Evolutionary conservation across 1,140 invertebrate species (phyloP).

Genomic region (Platyscapa corneri): DNA sequence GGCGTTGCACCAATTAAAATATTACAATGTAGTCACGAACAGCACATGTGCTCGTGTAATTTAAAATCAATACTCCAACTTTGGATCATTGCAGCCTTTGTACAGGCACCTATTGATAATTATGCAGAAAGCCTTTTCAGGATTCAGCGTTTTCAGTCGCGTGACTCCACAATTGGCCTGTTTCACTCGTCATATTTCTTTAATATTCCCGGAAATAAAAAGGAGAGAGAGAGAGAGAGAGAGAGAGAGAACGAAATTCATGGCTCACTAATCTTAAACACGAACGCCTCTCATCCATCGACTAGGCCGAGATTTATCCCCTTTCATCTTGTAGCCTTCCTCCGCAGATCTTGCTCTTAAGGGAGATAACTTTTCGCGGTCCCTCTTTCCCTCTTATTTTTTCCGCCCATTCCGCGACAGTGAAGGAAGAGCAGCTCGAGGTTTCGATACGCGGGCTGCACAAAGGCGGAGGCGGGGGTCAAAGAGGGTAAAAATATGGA

Average conservation of each 20-base stretch:
- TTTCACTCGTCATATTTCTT: background rate
- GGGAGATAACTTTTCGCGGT: background rate
- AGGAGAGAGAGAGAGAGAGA: background rate
- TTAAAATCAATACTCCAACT: background rate
- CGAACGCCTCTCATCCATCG: background rate
- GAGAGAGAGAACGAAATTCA: background rate
- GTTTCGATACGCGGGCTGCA: background rate
- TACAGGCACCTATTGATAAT: background rate
- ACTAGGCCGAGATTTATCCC: conserved; percentile 26
- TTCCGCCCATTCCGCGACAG: background rate
- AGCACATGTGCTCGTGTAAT: background rate
- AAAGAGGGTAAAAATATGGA: conserved; percentile 18
- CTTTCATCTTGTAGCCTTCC: conserved; percentile 1
- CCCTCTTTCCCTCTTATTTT: background rate
- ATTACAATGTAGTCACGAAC: background rate
- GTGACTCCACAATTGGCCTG: background rate
- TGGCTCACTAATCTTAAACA: background rate
- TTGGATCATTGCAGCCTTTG: background rate
- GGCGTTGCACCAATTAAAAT: background rate
- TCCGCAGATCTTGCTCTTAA: background rate
- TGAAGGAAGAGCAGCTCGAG: background rate
- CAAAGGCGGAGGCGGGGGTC: background rate
- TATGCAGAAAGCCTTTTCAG: background rate
- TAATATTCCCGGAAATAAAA: background rate
- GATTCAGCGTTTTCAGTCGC: background rate